These are phyloP conservation scores for Watersipora subatra DNA, from an alignment of 1,140 invertebrate species.

Conservation along the genomic window DNA sequence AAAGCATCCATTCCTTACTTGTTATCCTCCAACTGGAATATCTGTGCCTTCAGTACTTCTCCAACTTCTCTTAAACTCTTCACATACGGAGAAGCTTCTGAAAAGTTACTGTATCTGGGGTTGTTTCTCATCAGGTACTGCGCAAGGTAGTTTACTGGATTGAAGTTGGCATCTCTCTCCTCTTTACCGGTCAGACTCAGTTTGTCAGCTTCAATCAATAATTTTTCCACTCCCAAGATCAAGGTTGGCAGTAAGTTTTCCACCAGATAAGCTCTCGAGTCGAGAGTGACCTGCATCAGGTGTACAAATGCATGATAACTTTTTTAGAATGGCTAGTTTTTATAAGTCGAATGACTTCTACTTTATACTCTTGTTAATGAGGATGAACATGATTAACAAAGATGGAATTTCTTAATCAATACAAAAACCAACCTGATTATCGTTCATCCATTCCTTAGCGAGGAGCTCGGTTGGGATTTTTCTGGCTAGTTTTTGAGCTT, in stretches of 20 bases:
- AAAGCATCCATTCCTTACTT: too few species aligned
- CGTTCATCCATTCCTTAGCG: conserved; percentile 33
- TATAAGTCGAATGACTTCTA: not conserved
- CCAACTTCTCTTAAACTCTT: conserved; percentile 30
- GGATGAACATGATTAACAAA: too few species aligned
- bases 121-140: conserved; percentile 41
- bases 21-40: conserved; percentile 37
- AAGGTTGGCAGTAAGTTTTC: conserved; percentile 37
- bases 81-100: conserved; percentile 37
- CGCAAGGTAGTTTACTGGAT: conserved; percentile 40
- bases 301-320: not conserved
- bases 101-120: conserved; percentile 35
- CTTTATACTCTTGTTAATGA: not conserved
- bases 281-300: conserved; percentile 22
- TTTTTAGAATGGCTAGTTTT: not conserved
- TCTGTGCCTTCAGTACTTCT: conserved; percentile 30
- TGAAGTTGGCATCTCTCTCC: conserved; percentile 32
- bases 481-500: conserved; percentile 23
- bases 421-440: conserved; percentile 16
- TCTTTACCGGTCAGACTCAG: conserved; percentile 19
- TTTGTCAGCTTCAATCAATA: conserved; percentile 34
- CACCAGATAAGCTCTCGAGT: conserved; percentile 31
- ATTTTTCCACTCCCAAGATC: conserved; percentile 37
- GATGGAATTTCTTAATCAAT: too few species aligned
- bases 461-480: conserved; percentile 38